Conservation (phyloP, 2,113 vertebrate species). For the Danionella cerebrum region DNA sequence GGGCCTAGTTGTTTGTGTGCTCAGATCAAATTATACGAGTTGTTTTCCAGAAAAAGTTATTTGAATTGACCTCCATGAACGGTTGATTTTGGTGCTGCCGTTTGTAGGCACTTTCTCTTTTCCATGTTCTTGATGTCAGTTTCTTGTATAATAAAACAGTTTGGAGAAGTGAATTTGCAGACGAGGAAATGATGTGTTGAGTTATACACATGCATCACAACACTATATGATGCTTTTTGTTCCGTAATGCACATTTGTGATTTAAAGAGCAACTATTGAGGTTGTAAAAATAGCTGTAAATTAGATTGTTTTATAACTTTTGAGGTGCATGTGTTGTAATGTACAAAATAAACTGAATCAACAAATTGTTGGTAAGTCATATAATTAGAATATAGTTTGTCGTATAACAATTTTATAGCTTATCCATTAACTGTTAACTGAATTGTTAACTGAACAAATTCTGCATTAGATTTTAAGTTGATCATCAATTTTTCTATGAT, state of each 20-base stretch:
- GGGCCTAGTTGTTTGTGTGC: neutral
- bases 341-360: conserved; percentile 12
- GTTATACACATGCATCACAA: neutral
- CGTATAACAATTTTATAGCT: too few species aligned
- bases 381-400: too few species aligned
- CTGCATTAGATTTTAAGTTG: too few species aligned
- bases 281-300: conserved; percentile 24
- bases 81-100: conserved; percentile 10
- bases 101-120: conserved; percentile 5
- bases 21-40: neutral
- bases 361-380: neutral
- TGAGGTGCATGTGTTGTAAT: conserved; percentile 36
- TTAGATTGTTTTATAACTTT: conserved; percentile 35
- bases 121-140: conserved; percentile 21
- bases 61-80: neutral
- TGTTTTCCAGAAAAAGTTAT: neutral
- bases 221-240: conserved; percentile 10
- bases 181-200: neutral
- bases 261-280: neutral
- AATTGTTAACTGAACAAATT: too few species aligned
- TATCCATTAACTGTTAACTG: too few species aligned
- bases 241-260: conserved; percentile 23
- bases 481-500: too few species aligned
- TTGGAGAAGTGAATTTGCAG: neutral
- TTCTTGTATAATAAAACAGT: conserved; percentile 1